Evolutionary conservation across 2,888 invertebrate genomes (phyloP).

Genomic region (Hypsopygia costalis): DNA sequence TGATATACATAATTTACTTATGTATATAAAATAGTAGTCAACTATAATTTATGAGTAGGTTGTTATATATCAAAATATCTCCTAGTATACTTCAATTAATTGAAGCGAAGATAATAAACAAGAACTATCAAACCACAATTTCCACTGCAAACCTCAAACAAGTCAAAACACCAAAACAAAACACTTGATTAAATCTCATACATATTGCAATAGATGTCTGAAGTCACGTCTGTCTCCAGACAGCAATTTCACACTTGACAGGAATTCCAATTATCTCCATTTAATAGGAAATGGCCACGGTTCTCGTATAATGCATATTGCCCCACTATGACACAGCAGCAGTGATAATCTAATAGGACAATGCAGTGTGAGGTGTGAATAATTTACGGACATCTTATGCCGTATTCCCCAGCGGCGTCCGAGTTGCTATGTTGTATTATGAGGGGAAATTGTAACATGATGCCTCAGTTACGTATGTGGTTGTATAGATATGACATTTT

Average conservation of each 20-base stretch:
- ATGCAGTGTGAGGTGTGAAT: constrained; percentile 8
- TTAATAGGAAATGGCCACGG: constrained; percentile 36
- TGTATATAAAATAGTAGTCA: too few species aligned
- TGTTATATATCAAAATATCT: too few species aligned
- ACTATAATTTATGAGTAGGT: too few species aligned
- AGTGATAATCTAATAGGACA: constrained; percentile 10
- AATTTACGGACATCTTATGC: constrained; percentile 1
- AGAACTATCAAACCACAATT: too few species aligned
- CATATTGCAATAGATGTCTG: not conserved
- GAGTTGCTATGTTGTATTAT: not conserved
- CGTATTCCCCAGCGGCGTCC: not conserved
- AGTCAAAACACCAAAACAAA: not conserved
- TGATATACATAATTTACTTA: too few species aligned
- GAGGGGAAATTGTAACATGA: not conserved
- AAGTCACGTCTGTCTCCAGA: not conserved
- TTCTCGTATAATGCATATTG: constrained; percentile 17
- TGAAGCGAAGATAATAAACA: too few species aligned
- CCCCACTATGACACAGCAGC: constrained; percentile 7
- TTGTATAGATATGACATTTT: too few species aligned
- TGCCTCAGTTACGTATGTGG: not conserved
- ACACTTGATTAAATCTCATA: not conserved
- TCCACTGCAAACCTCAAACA: too few species aligned
- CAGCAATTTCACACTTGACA: constrained; percentile 51
- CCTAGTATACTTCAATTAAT: too few species aligned
- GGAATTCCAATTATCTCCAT: constrained; percentile 56